phyloP scores from a whole-genome alignment of 1,140 invertebrate genomes.

The Leucophenga varia region DNA sequence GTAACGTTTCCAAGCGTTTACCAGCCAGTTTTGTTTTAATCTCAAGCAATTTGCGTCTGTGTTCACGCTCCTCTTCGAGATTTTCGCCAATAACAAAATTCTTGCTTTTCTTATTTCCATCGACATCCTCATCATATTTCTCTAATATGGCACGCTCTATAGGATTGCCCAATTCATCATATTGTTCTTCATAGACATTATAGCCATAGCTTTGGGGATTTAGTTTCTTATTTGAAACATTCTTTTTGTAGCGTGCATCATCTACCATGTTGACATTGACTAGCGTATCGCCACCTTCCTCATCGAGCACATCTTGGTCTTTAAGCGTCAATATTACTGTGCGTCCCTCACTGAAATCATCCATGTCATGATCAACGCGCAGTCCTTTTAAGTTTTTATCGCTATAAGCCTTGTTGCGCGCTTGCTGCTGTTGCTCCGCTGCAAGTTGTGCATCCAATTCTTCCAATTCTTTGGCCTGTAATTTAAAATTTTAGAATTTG shows the following conservation, averaged over 20 bases:
- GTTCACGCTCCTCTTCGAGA: slow-evolving; percentile 57
- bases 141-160: slow-evolving; percentile 71
- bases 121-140: slow-evolving; percentile 97
- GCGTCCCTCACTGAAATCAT: slow-evolving; percentile 80
- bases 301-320: slow-evolving; percentile 88
- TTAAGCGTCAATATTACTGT: slow-evolving; percentile 90
- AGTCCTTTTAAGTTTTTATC: slow-evolving; percentile 77
- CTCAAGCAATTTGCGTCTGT: slow-evolving; percentile 58
- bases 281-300: slow-evolving; percentile 86
- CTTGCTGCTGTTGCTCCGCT: slow-evolving; percentile 70
- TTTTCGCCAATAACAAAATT: slow-evolving; percentile 78
- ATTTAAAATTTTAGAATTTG: background rate
- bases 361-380: slow-evolving; percentile 82
- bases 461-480: slow-evolving; percentile 85
- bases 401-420: slow-evolving; percentile 66
- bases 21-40: slow-evolving; percentile 65
- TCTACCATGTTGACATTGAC: slow-evolving; percentile 96
- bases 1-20: slow-evolving; percentile 73
- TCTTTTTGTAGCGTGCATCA: slow-evolving; percentile 88
- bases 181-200: slow-evolving; percentile 84
- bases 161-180: slow-evolving; percentile 78
- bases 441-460: slow-evolving; percentile 88
- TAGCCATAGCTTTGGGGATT: slow-evolving; percentile 82
- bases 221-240: slow-evolving; percentile 81
- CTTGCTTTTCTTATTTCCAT: slow-evolving; percentile 72